Evolutionary conservation across 2,888 invertebrate genomes (phyloP).

Genomic region (Leptopilina syphax): DNA sequence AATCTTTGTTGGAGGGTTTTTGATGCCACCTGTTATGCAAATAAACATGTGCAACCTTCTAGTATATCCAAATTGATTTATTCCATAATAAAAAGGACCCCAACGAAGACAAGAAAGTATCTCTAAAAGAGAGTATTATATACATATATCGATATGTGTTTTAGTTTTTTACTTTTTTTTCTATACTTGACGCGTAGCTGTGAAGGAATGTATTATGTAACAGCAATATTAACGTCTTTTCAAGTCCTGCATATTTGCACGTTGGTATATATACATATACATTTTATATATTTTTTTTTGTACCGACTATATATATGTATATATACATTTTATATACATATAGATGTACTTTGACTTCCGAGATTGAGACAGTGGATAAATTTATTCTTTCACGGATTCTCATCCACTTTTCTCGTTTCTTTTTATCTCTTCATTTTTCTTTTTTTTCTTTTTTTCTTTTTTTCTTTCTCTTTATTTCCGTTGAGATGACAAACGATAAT

Average conservation of each 20-base stretch:
- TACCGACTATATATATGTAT: no score
- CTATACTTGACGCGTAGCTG: not conserved
- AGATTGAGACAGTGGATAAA: constrained; percentile 10
- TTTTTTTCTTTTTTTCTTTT: no score
- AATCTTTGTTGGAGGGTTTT: not conserved
- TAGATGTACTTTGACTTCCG: constrained; percentile 15
- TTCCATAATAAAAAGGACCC: constrained; percentile 10
- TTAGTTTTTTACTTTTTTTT: not conserved
- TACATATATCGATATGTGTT: constrained; percentile 8
- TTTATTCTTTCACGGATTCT: constrained; percentile 20
- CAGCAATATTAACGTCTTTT: constrained; percentile 28
- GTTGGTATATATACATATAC: not conserved
- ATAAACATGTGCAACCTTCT: constrained; percentile 23
- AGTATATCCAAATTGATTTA: constrained; percentile 32
- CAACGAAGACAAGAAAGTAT: constrained; percentile 10
- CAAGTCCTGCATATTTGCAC: constrained; percentile 23
- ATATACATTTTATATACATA: no score
- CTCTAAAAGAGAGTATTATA: no score
- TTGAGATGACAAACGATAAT: constrained; percentile 30
- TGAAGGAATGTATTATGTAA: constrained; percentile 32
- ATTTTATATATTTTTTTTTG: no score
- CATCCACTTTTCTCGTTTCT: constrained; percentile 6
- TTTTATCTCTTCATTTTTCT: constrained; percentile 10
- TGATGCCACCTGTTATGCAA: constrained; percentile 32
- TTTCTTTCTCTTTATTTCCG: not conserved